phyloP scores from a whole-genome alignment of 2,797 vertebrate species.

The Microchirus variegatus region DNA sequence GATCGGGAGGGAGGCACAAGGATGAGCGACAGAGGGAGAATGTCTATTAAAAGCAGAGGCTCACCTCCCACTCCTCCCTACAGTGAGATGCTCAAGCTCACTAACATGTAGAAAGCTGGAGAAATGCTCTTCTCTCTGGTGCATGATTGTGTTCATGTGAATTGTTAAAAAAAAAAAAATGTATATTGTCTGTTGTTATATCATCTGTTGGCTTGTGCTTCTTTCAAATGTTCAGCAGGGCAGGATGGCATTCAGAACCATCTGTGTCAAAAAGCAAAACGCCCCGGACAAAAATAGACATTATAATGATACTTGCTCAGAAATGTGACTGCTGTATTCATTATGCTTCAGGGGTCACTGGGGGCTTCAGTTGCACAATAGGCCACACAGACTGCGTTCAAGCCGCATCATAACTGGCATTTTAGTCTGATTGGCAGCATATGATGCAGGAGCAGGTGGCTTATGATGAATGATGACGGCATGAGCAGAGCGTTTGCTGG shows the following conservation, averaged over 20 bases:
- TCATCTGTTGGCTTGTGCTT: neutral
- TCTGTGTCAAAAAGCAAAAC: neutral
- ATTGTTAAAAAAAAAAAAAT: too few species aligned
- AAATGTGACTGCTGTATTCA: constrained; percentile 44
- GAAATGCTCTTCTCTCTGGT: constrained; percentile 16
- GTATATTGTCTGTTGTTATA: neutral
- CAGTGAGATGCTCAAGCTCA: constrained; percentile 51
- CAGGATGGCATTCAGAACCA: neutral
- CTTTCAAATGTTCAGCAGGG: neutral
- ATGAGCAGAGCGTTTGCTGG: constrained; percentile 24
- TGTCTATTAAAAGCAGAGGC: constrained; percentile 76
- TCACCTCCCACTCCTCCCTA: constrained; percentile 75
- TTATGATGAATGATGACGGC: constrained; percentile 38
- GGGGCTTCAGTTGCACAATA: constrained; percentile 30
- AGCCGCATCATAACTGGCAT: constrained; percentile 20
- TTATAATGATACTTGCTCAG: constrained; percentile 36
- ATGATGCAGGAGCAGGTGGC: constrained; percentile 55
- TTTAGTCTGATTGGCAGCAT: constrained; percentile 29
- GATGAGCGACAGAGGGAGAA: constrained; percentile 69
- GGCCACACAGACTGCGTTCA: constrained; percentile 23
- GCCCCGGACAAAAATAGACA: constrained; percentile 25
- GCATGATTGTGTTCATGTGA: constrained; percentile 1
- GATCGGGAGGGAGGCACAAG: constrained; percentile 66
- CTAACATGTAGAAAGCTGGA: constrained; percentile 16
- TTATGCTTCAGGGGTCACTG: constrained; percentile 30